Base-by-base conservation (phyloP, 1,140 invertebrate genomes). In the Brachionus angularis region DNA sequence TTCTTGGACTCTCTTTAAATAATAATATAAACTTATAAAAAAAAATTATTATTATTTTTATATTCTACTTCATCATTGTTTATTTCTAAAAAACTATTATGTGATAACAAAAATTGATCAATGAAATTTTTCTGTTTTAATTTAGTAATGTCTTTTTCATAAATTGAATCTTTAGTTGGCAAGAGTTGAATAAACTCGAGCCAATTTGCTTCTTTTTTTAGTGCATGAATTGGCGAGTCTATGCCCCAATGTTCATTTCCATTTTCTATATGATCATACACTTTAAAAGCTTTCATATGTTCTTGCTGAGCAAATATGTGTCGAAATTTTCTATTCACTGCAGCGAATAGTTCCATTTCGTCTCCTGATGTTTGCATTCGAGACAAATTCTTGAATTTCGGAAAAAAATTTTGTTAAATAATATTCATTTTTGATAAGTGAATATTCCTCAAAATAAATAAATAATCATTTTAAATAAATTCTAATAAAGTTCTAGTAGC, bases 291-390 rank as follows among this genome's bases (percentile, higher is more conserved):
- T 42, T 76, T 78, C 74, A 79, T 78, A 46, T 70, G 73, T 73
- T 82, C 80, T 72, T 82, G 80, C 31, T 77, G 74, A n/a, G 72
- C 58, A 72, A 82, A 81, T 7, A 78, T 71, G 0, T 75, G 72
- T 42, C 76, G 76, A 67, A 79, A 81, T 67, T 77, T 79, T 18
- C 78, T 72, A 64, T 77, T 78, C 5, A 81, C 76, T 1, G 74
- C 75, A 27, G 77, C 78, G 75, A 77, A 81, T 72, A 81, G 74
- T 72, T 81, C 80, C 79, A 81, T 81, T 73, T 81, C 80, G 73
- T 81, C 79, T 33, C 78, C 77, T 21, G 76, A 75, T 52, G 73
- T 77, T 23, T 74, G 72, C 21, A 80, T 76, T n/a, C 72, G 74
- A 16, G 75, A 75, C 14, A 80, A 50, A 73, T 81, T 77, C 78